A percentile compares a stretch with the other conserved stretches of the same genome.
Evolutionary conservation across 2,888 invertebrate genomes (phyloP).

Genomic region (Sinopyrophorus schimmeli): DNA sequence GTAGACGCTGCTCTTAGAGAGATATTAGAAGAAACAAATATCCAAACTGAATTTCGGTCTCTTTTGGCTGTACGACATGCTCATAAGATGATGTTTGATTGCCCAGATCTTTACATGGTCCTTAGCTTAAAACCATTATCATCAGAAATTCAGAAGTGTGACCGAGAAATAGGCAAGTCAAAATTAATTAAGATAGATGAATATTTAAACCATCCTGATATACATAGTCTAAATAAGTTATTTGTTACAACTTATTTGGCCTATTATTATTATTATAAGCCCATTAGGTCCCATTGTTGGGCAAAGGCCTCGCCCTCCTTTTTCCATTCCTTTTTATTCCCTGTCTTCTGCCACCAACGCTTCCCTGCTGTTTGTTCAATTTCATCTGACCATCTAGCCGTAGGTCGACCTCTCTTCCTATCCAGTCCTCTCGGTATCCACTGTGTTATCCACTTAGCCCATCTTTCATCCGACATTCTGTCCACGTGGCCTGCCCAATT

Average conservation of each 20-base stretch:
- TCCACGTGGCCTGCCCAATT: background rate
- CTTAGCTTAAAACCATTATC: constrained; percentile 70
- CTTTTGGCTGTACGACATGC: constrained; percentile 78
- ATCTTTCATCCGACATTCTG: background rate
- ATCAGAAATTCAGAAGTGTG: constrained; percentile 67
- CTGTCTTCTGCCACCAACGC: background rate
- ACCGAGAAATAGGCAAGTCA: constrained; percentile 76
- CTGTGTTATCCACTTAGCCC: background rate
- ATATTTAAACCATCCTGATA: constrained; percentile 70
- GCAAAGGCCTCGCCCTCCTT: background rate
- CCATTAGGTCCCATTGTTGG: background rate
- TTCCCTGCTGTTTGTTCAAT: background rate
- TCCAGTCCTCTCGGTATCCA: background rate
- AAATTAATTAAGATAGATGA: constrained; percentile 83
- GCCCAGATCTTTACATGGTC: constrained; percentile 86
- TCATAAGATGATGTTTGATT: constrained; percentile 74
- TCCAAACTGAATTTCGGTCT: constrained; percentile 74
- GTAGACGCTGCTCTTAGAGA: constrained; percentile 82
- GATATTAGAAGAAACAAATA: constrained; percentile 88
- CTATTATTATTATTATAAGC: constrained; percentile 55
- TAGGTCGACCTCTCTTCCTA: background rate
- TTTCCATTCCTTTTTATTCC: background rate
- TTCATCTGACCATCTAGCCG: background rate
- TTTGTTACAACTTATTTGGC: constrained; percentile 70
- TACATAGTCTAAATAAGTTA: constrained; percentile 71